Conservation (phyloP, 2,113 vertebrate genomes). For the Micromys minutus region DNA sequence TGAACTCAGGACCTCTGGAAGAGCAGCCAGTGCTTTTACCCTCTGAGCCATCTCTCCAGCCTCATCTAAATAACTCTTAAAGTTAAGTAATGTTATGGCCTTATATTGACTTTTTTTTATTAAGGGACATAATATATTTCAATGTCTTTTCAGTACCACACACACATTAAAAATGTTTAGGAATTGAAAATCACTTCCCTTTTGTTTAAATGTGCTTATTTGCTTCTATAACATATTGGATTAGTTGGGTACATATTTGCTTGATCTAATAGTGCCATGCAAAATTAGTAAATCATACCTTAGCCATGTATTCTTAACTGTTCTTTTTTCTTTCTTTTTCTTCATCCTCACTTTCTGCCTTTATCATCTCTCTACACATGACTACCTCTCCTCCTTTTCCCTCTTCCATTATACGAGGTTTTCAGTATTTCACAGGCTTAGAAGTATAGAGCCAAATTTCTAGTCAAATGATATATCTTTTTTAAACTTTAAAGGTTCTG, state of each 20-base stretch:
- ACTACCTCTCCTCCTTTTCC: background rate
- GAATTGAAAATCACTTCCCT: background rate
- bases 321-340: background rate
- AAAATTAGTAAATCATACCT: background rate
- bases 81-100: background rate
- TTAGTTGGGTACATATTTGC: background rate
- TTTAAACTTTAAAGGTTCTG: background rate
- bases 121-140: background rate
- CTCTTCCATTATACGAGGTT: background rate
- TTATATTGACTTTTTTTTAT: background rate
- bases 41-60: too few species aligned
- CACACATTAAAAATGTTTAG: background rate
- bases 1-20: too few species aligned
- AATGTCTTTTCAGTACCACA: background rate
- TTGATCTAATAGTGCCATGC: background rate
- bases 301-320: background rate
- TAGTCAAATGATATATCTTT: background rate
- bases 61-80: background rate
- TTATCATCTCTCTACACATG: too few species aligned
- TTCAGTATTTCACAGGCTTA: background rate
- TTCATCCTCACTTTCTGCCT: fast-evolving
- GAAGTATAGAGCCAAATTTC: background rate
- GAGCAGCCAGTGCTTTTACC: too few species aligned
- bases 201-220: background rate
- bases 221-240: background rate